Conservation (phyloP, 1,140 invertebrate species). For the Tetragnatha versicolor region DNA sequence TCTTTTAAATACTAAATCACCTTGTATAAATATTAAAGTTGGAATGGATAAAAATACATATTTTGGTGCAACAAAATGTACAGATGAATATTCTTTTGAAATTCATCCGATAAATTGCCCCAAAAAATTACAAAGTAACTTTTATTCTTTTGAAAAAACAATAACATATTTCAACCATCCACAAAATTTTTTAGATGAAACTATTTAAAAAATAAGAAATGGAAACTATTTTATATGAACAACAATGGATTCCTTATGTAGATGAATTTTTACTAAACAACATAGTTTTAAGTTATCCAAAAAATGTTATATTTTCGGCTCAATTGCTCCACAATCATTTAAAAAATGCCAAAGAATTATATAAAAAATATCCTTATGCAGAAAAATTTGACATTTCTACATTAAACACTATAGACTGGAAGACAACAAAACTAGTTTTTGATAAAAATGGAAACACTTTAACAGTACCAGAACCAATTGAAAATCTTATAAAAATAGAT, state of each 20-base stretch:
- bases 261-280: neutral
- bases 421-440: neutral
- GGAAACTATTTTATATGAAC: neutral
- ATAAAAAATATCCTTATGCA: conserved; percentile 15
- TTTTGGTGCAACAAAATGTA: conserved; percentile 2
- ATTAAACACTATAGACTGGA: neutral
- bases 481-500: neutral
- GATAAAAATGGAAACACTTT: conserved; percentile 9
- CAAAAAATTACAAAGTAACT: neutral
- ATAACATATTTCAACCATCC: neutral
- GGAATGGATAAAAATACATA: neutral
- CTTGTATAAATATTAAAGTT: neutral
- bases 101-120: neutral
- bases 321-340: neutral
- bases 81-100: neutral
- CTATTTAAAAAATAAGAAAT: neutral
- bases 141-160: neutral
- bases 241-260: neutral
- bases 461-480: neutral
- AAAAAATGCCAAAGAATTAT: neutral
- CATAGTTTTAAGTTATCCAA: neutral
- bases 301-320: conserved; percentile 2
- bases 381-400: conserved; percentile 14
- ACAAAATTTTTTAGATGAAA: neutral
- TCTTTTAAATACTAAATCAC: neutral